Evolutionary conservation across 2,888 invertebrate genomes (phyloP).

Genomic region (Zelleria hepariella): DNA sequence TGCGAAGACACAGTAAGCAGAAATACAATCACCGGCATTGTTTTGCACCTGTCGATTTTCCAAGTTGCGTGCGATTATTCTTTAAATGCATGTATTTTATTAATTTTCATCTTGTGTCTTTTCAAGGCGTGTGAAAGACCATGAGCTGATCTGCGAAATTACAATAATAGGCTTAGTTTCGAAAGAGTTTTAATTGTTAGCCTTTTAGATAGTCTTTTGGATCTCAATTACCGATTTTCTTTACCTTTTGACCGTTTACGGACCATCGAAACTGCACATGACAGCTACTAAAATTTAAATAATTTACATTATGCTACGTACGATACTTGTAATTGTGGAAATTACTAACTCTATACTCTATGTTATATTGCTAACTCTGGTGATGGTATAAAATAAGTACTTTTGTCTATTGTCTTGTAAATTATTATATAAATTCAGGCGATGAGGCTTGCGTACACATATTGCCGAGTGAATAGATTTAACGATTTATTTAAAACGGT

Average conservation of each 20-base stretch:
- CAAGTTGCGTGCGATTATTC: neutral
- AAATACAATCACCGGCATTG: neutral
- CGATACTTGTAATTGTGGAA: neutral
- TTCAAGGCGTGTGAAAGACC: conserved; percentile 3
- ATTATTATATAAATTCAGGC: neutral
- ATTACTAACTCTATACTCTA: conserved; percentile 3
- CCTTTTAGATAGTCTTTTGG: neutral
- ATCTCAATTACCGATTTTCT: conserved; percentile 8
- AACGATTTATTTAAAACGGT: too few species aligned
- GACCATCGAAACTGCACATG: conserved; percentile 67
- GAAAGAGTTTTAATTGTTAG: neutral
- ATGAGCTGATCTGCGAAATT: conserved; percentile 1
- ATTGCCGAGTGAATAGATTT: conserved; percentile 9
- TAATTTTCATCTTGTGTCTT: neutral
- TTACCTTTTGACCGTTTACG: conserved; percentile 31
- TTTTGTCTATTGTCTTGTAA: conserved; percentile 12
- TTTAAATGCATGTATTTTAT: neutral
- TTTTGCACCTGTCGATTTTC: neutral
- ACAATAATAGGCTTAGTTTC: neutral
- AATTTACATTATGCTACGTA: neutral
- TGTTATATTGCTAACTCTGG: conserved; percentile 44
- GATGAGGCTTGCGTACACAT: conserved; percentile 12
- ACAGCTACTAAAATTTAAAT: conserved; percentile 21
- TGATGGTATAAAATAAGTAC: conserved; percentile 42
- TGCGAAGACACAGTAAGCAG: neutral